These are phyloP conservation scores for Asbolus verrucosus DNA, from an alignment of 1,140 invertebrate species.

Conservation along the genomic window DNA sequence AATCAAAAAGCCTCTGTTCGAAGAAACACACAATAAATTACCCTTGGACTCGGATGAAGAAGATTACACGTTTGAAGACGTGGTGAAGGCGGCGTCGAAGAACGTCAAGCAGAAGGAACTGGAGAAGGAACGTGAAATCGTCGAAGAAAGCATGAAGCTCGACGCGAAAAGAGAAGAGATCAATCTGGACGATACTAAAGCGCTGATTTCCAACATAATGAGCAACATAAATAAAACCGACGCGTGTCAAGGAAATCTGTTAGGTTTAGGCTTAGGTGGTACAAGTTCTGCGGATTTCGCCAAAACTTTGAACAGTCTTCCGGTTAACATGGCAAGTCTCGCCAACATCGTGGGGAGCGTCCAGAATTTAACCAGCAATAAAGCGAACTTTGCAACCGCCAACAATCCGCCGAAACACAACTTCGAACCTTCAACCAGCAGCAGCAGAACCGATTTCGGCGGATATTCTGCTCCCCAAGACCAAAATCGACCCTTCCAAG, in stretches of 20 bases:
- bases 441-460: background rate
- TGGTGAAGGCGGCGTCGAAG: slow-evolving; percentile 74
- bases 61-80: slow-evolving; percentile 77
- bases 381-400: background rate
- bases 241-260: slow-evolving; percentile 5
- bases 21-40: too few species aligned
- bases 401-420: slow-evolving; percentile 1
- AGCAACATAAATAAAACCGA: slow-evolving; percentile 57
- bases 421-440: too few species aligned
- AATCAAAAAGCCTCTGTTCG: slow-evolving; percentile 62
- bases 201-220: slow-evolving; percentile 74
- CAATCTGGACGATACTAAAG: slow-evolving; percentile 70
- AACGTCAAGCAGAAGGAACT: slow-evolving; percentile 70
- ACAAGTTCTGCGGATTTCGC: slow-evolving; percentile 50
- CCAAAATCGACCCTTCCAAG: background rate
- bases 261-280: background rate
- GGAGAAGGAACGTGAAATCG: slow-evolving; percentile 58
- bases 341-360: slow-evolving; percentile 57
- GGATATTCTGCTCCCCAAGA: background rate
- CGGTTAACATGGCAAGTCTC: slow-evolving; percentile 54
- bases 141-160: slow-evolving; percentile 58
- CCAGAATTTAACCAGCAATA: slow-evolving; percentile 40
- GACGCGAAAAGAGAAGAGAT: slow-evolving; percentile 60
- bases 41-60: slow-evolving; percentile 74
- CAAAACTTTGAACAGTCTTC: slow-evolving; percentile 51